Base-by-base conservation (phyloP, 2,888 invertebrate genomes). In the Taphrorychus bicolor region DNA sequence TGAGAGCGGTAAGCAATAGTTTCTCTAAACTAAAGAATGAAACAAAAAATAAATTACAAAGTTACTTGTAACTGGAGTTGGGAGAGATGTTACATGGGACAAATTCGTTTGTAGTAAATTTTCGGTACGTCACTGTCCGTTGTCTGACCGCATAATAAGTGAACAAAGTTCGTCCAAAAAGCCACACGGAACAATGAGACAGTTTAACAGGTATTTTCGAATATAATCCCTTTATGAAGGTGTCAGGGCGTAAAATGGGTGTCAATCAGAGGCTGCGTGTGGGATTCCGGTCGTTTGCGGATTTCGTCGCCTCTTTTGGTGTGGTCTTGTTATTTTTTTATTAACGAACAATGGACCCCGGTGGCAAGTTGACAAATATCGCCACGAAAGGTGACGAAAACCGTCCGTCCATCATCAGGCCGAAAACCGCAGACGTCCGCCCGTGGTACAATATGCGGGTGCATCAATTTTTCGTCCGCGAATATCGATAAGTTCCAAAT, bases 271-370 rank as follows among this genome's bases (percentile, higher is more conserved):
- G 41, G 21, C 51, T 66, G 54, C 23, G 66, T 66, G 66, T 57
- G 59, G 66, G 66, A 61, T 52, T 65, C 59, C 7, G 18, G 42
- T 17, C 53, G 2, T 22, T 42, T 51, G 63, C 68, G 52, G 64
- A 64, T 69, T 69, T 60, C 21, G 11, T 14, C 22, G 18, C 11
- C 32, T n/a, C n/a, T 2, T 54, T 54, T 53, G 41, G 60, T 59
- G 62, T 63, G 62, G 67, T 62, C 59, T 41, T 68, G 68, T 68
- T 68, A 68, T 68, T 68, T 68, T 68, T 68, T 68, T 68, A 68
- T 68, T 68, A 68, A 9, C n/a, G 48, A 48, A 68, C 59, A 68
- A 68, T 63, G 63, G 45, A 9, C 9, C 17, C 14, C 5, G 49
- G 21, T 59, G 68, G 63, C 68, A 68, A 63, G 68, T 68, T 68